Evolutionary conservation across 2,888 invertebrate genomes (phyloP), one percentile per base, ranked within the genome.

Genomic region (Hyppa rectilinea): DNA sequence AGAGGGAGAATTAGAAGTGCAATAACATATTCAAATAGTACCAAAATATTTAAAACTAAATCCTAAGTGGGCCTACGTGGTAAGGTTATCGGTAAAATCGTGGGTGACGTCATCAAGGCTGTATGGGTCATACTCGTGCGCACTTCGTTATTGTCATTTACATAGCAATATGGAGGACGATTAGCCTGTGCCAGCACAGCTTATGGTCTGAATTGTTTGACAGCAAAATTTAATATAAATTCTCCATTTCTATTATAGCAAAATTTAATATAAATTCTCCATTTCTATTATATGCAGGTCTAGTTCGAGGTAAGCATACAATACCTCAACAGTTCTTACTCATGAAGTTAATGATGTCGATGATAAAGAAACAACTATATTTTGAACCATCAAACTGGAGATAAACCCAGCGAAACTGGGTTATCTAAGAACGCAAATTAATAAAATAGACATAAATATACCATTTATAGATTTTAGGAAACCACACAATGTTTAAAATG

Each of bases 41-140:
- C 9, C 20, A 74, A 1, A 36, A 55, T 55, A 65, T 55, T 75
- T 34, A 52, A 12, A 31, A 59, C 50, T 47, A 38, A 29, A 43
- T 60, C 62, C 43, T 43, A 53, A 70, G 29, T 47, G 38, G 20
- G 47, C 55, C 60, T 67, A 76, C 78, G 80, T 68, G 72, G 75
- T 83, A 80, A 86, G 83, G 85, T 87, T 87, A 82, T 85, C 76
- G 80, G 85, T 85, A 84, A 85, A 87, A 83, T 79, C 68, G 47
- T 52, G 36, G 83, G 74, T 92, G 90, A 92, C 92, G 92, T 92
- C 91, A 92, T 71, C 87, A 87, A 90, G 88, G 90, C 90, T 91
- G 85, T 83, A 77, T 84, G 81, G 88, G 87, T 88, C 88, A 87
- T 85, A 87, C 86, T 89, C 90, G 87, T 88, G 89, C 89, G 89